Conservation (phyloP, 1,140 invertebrate species). For the Kradibia gibbosae region DNA sequence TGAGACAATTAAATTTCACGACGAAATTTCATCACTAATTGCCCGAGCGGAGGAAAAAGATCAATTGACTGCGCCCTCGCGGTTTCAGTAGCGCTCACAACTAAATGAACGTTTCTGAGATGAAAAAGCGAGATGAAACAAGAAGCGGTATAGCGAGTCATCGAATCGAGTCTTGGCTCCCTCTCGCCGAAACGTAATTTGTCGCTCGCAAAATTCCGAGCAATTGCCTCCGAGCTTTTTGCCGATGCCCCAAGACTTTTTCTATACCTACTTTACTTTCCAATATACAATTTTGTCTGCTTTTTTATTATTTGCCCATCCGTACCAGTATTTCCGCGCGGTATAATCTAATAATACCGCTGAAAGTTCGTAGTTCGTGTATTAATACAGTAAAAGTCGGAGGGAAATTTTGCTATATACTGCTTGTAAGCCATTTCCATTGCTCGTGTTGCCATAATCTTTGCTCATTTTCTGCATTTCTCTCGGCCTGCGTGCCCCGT, state of each 20-base stretch:
- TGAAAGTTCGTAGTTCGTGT: no score
- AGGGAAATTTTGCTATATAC: no score
- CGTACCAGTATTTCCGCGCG: background rate
- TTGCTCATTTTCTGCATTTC: background rate
- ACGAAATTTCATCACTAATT: slow-evolving; percentile 40
- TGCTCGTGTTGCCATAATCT: background rate
- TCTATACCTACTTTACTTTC: background rate
- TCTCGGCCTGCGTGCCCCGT: background rate
- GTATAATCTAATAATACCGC: background rate
- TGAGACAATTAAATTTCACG: slow-evolving; percentile 42
- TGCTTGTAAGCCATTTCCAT: background rate
- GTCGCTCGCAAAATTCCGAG: slow-evolving; percentile 19
- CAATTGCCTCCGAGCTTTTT: background rate
- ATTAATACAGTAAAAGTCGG: no score
- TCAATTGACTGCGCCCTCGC: slow-evolving; percentile 1
- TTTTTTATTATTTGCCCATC: background rate
- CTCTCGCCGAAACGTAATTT: slow-evolving; percentile 17
- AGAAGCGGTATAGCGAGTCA: slow-evolving; percentile 3
- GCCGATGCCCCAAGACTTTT: background rate
- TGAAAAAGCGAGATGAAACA: slow-evolving; percentile 20
- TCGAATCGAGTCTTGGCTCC: background rate
- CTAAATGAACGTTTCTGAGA: slow-evolving; percentile 28
- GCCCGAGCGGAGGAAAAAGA: background rate
- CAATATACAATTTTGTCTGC: background rate
- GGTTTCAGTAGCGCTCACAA: background rate